Percentiles rank a stretch among this genome's conserved stretches.
Conservation (phyloP, 2,797 vertebrate species). For the Phataginus tricuspis region DNA sequence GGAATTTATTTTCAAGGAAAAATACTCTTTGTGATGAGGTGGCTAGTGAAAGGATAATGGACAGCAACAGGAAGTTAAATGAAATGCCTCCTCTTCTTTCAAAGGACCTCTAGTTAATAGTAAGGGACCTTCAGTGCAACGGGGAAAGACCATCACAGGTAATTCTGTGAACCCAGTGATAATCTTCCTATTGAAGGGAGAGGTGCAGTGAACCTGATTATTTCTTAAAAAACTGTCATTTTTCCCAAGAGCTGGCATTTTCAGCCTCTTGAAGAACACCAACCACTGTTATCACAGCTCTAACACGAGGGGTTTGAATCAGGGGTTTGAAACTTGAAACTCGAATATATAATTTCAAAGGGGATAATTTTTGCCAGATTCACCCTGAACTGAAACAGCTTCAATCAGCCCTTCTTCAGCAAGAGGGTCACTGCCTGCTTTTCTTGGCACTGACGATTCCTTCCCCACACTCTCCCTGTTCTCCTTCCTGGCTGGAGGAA, state of each 20-base stretch:
- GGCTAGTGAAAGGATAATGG: background rate
- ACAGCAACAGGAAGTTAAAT: background rate
- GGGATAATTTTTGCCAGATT: constrained; percentile 66
- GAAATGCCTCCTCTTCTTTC: background rate
- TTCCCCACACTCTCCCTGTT: fast-evolving
- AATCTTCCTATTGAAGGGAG: background rate
- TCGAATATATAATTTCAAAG: constrained; percentile 41
- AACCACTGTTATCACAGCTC: constrained; percentile 56
- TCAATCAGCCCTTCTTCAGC: background rate
- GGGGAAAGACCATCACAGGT: background rate
- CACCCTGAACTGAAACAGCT: background rate
- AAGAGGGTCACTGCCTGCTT: background rate
- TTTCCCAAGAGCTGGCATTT: constrained; percentile 55
- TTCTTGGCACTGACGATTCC: constrained; percentile 7
- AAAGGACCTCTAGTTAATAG: background rate
- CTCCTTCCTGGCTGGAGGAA: constrained; percentile 1
- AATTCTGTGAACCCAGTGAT: background rate
- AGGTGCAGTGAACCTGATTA: background rate
- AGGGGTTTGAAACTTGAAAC: background rate
- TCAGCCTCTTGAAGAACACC: constrained; percentile 52
- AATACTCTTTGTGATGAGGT: background rate
- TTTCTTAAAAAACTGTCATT: constrained; percentile 46
- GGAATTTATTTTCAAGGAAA: constrained; percentile 36
- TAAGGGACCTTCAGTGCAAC: background rate
- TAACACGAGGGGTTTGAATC: background rate